These are phyloP conservation scores for Notoglanidium macrostoma DNA, from an alignment of 2,797 vertebrate species.

Conservation along the genomic window DNA sequence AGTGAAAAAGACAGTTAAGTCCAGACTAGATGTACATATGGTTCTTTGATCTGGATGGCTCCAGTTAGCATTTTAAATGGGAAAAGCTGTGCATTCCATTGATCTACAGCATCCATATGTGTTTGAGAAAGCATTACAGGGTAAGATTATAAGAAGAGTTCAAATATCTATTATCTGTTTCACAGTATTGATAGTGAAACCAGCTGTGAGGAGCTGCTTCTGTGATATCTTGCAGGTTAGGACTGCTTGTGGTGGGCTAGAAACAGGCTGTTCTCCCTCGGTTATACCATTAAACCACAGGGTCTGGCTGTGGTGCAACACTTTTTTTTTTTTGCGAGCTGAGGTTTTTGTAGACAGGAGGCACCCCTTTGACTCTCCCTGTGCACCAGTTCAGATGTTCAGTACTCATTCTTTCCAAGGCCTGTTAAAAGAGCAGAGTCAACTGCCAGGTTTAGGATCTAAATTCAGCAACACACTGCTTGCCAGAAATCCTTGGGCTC, in stretches of 20 bases:
- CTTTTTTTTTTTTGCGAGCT: conserved; percentile 53
- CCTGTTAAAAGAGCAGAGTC: conserved; percentile 44
- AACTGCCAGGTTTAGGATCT: conserved; percentile 44
- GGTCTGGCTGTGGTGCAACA: conserved; percentile 59
- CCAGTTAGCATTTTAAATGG: conserved; percentile 3
- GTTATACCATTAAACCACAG: neutral
- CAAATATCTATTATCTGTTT: conserved; percentile 10
- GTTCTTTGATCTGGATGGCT: conserved; percentile 16
- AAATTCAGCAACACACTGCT: conserved; percentile 48
- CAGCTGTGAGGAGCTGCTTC: neutral
- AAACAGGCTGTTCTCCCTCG: conserved; percentile 4
- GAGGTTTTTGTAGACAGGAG: conserved; percentile 48
- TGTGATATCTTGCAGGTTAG: conserved; percentile 16
- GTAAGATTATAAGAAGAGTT: neutral
- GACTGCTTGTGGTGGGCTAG: neutral
- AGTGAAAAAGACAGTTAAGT: conserved; percentile 15
- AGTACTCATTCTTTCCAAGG: conserved; percentile 54
- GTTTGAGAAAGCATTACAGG: neutral
- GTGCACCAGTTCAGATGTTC: conserved; percentile 42
- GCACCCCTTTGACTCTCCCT: conserved; percentile 41
- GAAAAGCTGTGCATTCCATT: neutral
- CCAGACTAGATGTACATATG: neutral
- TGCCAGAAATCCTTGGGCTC: conserved; percentile 38
- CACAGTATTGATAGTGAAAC: conserved; percentile 15
- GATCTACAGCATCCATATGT: conserved; percentile 20